Percentiles rank a stretch among this genome's conserved stretches.
These are phyloP conservation scores for Orchestes rusci DNA, from an alignment of 2,888 invertebrate species.

Conservation along the genomic window DNA sequence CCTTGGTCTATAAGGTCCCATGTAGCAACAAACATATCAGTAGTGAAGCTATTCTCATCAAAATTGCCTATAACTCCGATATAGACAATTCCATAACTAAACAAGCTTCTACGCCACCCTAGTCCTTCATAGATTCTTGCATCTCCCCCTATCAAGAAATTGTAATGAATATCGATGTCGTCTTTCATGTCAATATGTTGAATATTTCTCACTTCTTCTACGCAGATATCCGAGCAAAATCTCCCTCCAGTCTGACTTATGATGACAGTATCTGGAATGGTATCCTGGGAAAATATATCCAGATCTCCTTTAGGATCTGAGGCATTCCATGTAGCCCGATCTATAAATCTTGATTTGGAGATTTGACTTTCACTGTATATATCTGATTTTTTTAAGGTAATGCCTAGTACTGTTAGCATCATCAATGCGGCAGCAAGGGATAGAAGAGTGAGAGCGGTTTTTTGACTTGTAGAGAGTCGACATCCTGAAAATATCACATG, in stretches of 20 bases:
- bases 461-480: too few species aligned
- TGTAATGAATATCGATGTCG: conserved; percentile 42
- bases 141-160: conserved; percentile 50
- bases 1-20: too few species aligned
- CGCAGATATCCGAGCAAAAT: conserved; percentile 45
- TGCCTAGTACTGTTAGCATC: too few species aligned
- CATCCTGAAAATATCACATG: too few species aligned
- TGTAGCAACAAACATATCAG: conserved; percentile 3
- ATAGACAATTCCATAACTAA: conserved; percentile 11
- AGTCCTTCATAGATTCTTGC: conserved; percentile 49
- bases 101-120: too few species aligned
- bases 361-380: too few species aligned
- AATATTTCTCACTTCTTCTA: conserved; percentile 33
- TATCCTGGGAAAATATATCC: neutral
- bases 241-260: conserved; percentile 49
- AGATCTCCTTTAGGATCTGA: neutral
- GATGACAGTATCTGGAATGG: conserved; percentile 34
- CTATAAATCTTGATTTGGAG: too few species aligned
- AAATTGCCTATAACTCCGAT: conserved; percentile 27
- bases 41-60: conserved; percentile 9
- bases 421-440: too few species aligned
- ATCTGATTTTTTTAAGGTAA: too few species aligned
- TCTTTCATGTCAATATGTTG: conserved; percentile 9
- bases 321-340: neutral
- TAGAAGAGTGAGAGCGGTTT: too few species aligned